phyloP scores from a whole-genome alignment of 2,888 invertebrate species.

The Cactoblastis cactorum region DNA sequence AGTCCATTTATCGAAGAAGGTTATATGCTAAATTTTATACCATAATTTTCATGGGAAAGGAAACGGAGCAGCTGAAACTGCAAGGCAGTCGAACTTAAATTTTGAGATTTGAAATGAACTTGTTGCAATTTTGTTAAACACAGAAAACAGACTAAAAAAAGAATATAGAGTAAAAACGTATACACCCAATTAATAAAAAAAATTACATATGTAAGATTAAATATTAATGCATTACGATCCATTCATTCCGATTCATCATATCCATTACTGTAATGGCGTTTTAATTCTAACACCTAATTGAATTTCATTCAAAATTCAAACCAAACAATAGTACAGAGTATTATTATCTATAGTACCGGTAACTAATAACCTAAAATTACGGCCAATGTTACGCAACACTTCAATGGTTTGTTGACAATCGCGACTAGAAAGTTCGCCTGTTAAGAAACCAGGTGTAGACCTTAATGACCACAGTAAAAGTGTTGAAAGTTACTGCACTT shows the following conservation, averaged over 20 bases:
- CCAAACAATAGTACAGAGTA: conserved; percentile 12
- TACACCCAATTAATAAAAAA: too few species aligned
- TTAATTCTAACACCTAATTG: not conserved
- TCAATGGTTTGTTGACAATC: conserved; percentile 20
- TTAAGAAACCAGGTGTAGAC: conserved; percentile 15
- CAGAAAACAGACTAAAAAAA: too few species aligned
- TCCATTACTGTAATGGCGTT: not conserved
- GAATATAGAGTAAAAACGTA: too few species aligned
- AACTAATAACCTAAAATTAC: conserved; percentile 14
- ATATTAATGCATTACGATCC: too few species aligned
- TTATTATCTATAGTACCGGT: too few species aligned
- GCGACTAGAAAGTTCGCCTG: conserved; percentile 14
- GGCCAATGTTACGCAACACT: conserved; percentile 18
- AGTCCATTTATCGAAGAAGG: too few species aligned
- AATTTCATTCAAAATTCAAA: conserved; percentile 1
- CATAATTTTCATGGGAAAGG: too few species aligned
- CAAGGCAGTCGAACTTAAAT: too few species aligned
- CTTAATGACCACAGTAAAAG: conserved; percentile 12
- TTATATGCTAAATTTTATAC: too few species aligned
- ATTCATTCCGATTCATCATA: not conserved
- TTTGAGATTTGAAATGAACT: too few species aligned
- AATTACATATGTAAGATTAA: not conserved
- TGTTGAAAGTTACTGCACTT: conserved; percentile 9
- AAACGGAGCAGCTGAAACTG: too few species aligned
- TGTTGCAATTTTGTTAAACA: not conserved